Conservation (phyloP, 2,888 invertebrate species). For the Polyommatus iphigenia region DNA sequence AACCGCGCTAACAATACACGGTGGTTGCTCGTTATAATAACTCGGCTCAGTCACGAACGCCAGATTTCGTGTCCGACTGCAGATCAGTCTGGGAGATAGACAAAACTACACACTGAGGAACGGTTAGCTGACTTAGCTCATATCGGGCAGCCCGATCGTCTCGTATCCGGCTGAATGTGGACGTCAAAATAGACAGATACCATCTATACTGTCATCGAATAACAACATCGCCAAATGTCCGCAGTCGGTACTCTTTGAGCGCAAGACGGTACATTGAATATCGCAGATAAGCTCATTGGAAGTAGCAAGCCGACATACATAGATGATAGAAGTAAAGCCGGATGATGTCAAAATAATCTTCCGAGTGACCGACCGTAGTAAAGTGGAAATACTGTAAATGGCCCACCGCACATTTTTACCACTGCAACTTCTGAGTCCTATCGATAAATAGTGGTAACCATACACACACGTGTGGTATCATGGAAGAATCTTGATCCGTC, state of each 20-base stretch:
- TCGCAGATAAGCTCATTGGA: not conserved
- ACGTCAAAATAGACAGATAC: not conserved
- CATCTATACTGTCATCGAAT: constrained; percentile 16
- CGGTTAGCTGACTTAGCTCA: not conserved
- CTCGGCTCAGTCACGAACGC: constrained; percentile 11
- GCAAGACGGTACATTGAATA: not conserved
- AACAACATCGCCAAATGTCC: constrained; percentile 17
- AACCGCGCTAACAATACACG: not conserved
- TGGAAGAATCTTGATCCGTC: too few species aligned
- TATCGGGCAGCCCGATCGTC: not conserved
- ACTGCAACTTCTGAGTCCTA: not conserved
- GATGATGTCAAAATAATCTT: not conserved
- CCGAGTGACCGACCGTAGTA: not conserved
- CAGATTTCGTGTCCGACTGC: constrained; percentile 3
- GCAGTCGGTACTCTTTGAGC: constrained; percentile 11
- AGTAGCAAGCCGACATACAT: not conserved
- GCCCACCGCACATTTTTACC: too few species aligned
- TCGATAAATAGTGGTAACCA: too few species aligned
- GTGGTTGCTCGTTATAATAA: constrained; percentile 14
- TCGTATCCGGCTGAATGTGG: constrained; percentile 11
- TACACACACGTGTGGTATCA: too few species aligned
- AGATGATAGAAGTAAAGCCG: not conserved
- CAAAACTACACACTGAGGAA: constrained; percentile 14
- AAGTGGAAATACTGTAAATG: not conserved
- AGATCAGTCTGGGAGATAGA: constrained; percentile 13